These are phyloP conservation scores for Agrenia bidenticulata DNA, from an alignment of 2,888 invertebrate genomes.

Conservation along the genomic window DNA sequence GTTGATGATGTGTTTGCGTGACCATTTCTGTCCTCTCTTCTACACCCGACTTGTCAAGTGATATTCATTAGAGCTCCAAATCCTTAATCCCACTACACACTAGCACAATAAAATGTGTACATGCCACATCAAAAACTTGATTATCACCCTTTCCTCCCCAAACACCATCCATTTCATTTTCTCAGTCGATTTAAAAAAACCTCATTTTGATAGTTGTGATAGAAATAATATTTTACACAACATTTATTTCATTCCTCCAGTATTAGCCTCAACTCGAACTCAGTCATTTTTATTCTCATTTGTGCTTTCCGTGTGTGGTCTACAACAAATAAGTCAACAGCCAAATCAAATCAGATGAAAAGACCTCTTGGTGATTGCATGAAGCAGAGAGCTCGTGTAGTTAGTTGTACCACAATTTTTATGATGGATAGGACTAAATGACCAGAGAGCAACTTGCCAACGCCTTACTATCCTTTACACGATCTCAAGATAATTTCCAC, in stretches of 20 bases:
- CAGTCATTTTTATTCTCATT: not conserved
- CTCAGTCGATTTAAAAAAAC: not conserved
- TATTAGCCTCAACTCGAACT: no score
- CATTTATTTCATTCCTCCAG: not conserved
- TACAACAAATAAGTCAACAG: not conserved
- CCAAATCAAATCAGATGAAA: conserved; percentile 8
- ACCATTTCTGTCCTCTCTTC: conserved; percentile 47
- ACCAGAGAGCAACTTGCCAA: conserved; percentile 22
- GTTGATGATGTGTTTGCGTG: conserved; percentile 50
- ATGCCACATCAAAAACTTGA: conserved; percentile 26
- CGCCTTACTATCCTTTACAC: conserved; percentile 23
- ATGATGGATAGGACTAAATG: conserved; percentile 20
- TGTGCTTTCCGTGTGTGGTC: conserved; percentile 18
- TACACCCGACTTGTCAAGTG: conserved; percentile 47
- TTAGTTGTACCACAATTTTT: conserved; percentile 9
- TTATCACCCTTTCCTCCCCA: conserved; percentile 32
- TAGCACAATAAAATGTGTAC: not conserved
- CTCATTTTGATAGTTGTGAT: not conserved
- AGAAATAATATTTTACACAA: not conserved
- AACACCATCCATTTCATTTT: conserved; percentile 16
- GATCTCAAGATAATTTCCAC: conserved; percentile 11
- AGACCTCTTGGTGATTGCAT: conserved; percentile 15
- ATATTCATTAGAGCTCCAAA: conserved; percentile 39
- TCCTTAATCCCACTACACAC: conserved; percentile 1
- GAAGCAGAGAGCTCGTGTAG: conserved; percentile 2